Conservation (phyloP, 2,888 invertebrate species). For the Lacanobia wlatinum region DNA sequence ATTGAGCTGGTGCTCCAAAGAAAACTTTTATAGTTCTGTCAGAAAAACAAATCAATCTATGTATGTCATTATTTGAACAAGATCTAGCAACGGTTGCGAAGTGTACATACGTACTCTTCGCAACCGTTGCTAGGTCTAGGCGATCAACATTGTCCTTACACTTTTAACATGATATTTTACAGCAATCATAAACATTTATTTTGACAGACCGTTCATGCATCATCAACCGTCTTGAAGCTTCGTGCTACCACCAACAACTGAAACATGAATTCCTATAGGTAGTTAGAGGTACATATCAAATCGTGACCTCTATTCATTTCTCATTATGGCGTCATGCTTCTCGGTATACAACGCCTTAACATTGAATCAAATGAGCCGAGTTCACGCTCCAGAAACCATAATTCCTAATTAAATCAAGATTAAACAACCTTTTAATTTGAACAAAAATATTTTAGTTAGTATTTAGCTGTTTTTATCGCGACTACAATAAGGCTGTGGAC, state of each 20-base stretch:
- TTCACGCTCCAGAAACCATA: slow-evolving; percentile 57
- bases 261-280: not conserved
- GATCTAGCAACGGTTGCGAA: too few species aligned
- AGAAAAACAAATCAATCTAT: too few species aligned
- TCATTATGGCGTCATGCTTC: slow-evolving; percentile 43
- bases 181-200: not conserved
- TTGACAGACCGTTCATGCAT: not conserved
- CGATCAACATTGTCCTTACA: too few species aligned
- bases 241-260: slow-evolving; percentile 1
- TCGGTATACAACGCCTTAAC: slow-evolving; percentile 47
- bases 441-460: slow-evolving; percentile 48
- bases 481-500: slow-evolving; percentile 22
- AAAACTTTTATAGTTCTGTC: too few species aligned
- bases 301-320: slow-evolving; percentile 51
- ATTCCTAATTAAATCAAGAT: slow-evolving; percentile 58
- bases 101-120: too few species aligned
- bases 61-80: too few species aligned
- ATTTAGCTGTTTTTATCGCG: slow-evolving; percentile 44
- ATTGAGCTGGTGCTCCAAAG: too few species aligned
- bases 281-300: not conserved
- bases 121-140: too few species aligned
- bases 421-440: slow-evolving; percentile 54
- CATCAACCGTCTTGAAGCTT: slow-evolving; percentile 3
- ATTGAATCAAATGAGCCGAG: slow-evolving; percentile 52
- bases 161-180: too few species aligned